Conservation (phyloP, 2,888 invertebrate genomes). For the Amblyjoppa proteus region DNA sequence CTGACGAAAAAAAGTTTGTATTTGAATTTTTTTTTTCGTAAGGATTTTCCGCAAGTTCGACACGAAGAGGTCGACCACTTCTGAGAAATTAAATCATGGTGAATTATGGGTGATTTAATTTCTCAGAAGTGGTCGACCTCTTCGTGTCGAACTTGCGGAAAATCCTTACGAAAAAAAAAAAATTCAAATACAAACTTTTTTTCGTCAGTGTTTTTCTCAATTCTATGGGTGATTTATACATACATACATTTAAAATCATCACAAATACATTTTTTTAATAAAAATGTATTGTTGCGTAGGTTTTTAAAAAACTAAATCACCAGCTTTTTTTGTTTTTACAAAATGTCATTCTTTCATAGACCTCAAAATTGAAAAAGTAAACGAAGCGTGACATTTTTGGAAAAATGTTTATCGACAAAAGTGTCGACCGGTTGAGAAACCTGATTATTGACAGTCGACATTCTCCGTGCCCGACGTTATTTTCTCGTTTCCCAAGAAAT, state of each 20-base stretch:
- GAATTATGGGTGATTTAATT: not conserved
- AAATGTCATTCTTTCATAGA: not conserved
- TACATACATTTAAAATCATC: too few relatives aligned
- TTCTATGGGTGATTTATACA: not conserved
- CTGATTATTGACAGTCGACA: not conserved
- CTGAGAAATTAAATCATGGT: not conserved
- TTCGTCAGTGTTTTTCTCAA: not conserved
- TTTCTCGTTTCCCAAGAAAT: not conserved
- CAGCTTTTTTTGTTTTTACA: too few relatives aligned
- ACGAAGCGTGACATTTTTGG: not conserved
- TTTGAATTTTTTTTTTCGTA: not conserved
- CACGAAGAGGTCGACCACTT: not conserved
- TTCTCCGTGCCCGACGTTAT: not conserved
- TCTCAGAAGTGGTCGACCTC: not conserved
- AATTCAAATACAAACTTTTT: not conserved
- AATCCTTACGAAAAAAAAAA: not conserved
- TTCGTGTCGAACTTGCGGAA: not conserved
- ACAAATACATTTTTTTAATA: not conserved
- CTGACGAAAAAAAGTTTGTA: not conserved
- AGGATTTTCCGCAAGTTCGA: not conserved
- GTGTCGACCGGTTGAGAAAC: not conserved
- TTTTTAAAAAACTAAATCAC: not conserved
- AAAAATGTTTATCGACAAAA: not conserved
- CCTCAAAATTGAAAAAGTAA: not conserved
- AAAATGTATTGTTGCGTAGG: not conserved